Evolutionary conservation across 2,888 invertebrate species (phyloP), one percentile per base, ranked within the genome.

Genomic region (Luperina testacea): DNA sequence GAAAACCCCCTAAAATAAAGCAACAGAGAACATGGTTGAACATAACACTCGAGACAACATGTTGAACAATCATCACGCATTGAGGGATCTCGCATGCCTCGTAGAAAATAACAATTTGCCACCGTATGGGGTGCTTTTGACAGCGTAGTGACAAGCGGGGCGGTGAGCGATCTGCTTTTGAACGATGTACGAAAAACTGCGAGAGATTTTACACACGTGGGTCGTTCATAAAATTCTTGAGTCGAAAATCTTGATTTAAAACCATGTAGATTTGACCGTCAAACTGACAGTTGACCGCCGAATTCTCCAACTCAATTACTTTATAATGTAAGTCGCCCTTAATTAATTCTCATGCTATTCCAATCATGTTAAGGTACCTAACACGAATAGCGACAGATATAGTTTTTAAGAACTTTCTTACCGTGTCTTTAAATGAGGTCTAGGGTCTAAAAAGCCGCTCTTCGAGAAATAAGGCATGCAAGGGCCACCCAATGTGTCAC

Each of bases 91-190:
- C 61, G 68, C 87, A 72, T 65, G 78, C 73, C 81, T 65, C 77
- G 83, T 80, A 78, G 78, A 82, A 86, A 87, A 90, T 90, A 90
- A 90, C 91, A 90, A 90, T 90, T 90, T 90, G 88, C 90, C 74
- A 88, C 63, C 42, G 77, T 69, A 69, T 77, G 20, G 6, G 76
- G 72, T 59, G 42, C 20, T 13, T 63, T 4, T 67, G 63, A 32
- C 4, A 71, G 82, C 76, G 76, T 2, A 5, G 32, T 32, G 17
- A 24, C 9, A 6, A 75, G 72, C 81, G 38, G 27, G 61, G 45
- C 51, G 63, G n/a, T 0, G 0, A 71, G 70, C 73, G 61, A 57
- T 82, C 38, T 17, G 2, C 17, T n/a, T 57, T 17, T 15, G 1
- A 64, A 27, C 8, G 0, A 11, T n/a, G 2, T 8, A n/a, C 9